A percentile compares a stretch with the other conserved stretches of the same genome.
Evolutionary conservation across 1,140 invertebrate species (phyloP).

Genomic region (Ylistrum balloti): DNA sequence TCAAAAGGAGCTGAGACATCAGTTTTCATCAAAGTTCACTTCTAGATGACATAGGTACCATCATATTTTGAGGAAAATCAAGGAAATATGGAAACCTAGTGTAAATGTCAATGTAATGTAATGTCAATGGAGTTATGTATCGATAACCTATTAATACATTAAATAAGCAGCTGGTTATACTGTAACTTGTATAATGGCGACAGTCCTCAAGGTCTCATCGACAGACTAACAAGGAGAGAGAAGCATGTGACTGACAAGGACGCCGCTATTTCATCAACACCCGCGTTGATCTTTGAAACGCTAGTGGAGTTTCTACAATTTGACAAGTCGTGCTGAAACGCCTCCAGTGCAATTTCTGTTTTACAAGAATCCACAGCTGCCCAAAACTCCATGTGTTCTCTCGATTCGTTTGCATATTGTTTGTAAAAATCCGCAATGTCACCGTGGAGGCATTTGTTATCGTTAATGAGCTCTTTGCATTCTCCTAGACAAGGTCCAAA

Average conservation of each 20-base stretch:
- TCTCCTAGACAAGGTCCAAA: constrained; percentile 50
- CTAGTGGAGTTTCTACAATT: neutral
- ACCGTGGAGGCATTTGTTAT: constrained; percentile 64
- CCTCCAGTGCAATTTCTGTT: constrained; percentile 30
- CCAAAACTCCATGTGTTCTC: neutral
- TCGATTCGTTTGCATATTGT: neutral
- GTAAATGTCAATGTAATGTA: too few species aligned
- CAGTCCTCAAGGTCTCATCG: too few species aligned
- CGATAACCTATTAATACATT: too few species aligned
- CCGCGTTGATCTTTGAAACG: neutral
- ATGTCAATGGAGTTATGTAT: too few species aligned
- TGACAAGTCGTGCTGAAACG: neutral
- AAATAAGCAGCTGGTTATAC: too few species aligned
- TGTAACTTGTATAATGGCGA: too few species aligned
- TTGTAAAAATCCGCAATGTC: constrained; percentile 57
- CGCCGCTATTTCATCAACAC: neutral
- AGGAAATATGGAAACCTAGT: too few species aligned
- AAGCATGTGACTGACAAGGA: neutral
- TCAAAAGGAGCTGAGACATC: too few species aligned
- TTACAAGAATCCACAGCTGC: constrained; percentile 48
- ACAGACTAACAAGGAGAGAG: neutral
- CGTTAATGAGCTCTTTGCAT: constrained; percentile 55
- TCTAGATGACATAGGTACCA: too few species aligned
- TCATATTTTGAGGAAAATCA: too few species aligned
- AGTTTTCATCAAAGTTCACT: too few species aligned